These are phyloP conservation scores for Tachina fera DNA, from an alignment of 2,888 invertebrate genomes.

Conservation along the genomic window DNA sequence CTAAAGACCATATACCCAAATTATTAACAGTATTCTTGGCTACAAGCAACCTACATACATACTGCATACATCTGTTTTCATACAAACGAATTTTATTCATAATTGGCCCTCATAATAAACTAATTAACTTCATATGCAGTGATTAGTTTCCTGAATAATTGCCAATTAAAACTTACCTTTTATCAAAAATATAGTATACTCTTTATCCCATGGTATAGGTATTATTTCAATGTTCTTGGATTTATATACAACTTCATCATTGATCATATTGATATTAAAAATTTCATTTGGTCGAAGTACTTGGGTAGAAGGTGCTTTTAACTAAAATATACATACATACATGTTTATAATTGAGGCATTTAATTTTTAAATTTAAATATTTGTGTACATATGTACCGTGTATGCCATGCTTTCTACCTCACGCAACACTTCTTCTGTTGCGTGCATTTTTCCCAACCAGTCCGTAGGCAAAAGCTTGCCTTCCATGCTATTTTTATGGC, in stretches of 20 bases:
- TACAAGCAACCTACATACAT: too few relatives aligned
- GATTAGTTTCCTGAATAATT: too few relatives aligned
- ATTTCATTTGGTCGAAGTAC: slow-evolving; percentile 11
- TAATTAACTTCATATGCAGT: too few relatives aligned
- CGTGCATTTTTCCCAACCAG: slow-evolving; percentile 53
- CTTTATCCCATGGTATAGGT: slow-evolving; percentile 48
- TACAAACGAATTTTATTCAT: too few relatives aligned
- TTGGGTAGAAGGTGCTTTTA: not conserved
- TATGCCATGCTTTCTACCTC: slow-evolving; percentile 30
- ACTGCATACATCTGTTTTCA: too few relatives aligned
- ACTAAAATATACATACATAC: not conserved
- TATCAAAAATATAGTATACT: slow-evolving; percentile 55
- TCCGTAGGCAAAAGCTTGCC: slow-evolving; percentile 35
- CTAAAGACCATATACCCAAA: too few relatives aligned
- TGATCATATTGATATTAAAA: not conserved
- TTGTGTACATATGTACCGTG: slow-evolving; percentile 13
- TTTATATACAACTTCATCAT: slow-evolving; percentile 2
- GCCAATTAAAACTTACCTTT: slow-evolving; percentile 34
- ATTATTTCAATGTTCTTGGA: slow-evolving; percentile 50
- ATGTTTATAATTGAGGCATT: not conserved
- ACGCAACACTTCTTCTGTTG: slow-evolving; percentile 40
- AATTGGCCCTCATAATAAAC: too few relatives aligned
- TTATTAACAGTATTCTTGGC: too few relatives aligned
- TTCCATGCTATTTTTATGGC: slow-evolving; percentile 41
- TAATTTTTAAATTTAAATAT: not conserved